Percentiles rank a stretch among this genome's conserved stretches.
These are phyloP conservation scores for Conomelus anceps DNA, from an alignment of 2,888 invertebrate species.

Conservation along the genomic window DNA sequence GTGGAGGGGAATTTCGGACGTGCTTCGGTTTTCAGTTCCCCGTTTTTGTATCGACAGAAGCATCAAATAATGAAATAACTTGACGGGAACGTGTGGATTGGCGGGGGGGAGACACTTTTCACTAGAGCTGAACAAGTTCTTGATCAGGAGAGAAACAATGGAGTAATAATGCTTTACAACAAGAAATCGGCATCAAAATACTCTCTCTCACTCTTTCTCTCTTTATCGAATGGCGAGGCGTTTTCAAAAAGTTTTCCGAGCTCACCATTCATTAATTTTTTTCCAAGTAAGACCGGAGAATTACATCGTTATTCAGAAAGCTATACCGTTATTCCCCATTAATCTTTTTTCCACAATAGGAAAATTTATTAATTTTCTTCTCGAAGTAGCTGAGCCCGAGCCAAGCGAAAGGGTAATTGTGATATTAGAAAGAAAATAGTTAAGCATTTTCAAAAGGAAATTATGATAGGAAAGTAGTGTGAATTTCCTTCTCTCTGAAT, in stretches of 20 bases:
- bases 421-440: neutral
- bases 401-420: neutral
- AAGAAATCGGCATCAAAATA: neutral
- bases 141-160: neutral
- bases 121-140: neutral
- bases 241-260: neutral
- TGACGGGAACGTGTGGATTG: neutral
- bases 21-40: neutral
- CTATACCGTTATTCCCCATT: neutral
- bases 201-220: neutral
- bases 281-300: neutral
- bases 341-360: neutral
- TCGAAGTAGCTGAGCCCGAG: neutral
- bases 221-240: neutral
- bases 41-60: neutral
- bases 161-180: neutral
- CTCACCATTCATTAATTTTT: neutral
- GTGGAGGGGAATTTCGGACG: neutral
- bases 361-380: neutral
- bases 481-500: too few relatives aligned
- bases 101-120: neutral
- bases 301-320: neutral
- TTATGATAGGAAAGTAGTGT: neutral
- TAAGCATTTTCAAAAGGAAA: neutral
- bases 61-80: neutral